Evolutionary conservation across 2,797 vertebrate species (phyloP).

Genomic region (Rhabdophis nuchalis): DNA sequence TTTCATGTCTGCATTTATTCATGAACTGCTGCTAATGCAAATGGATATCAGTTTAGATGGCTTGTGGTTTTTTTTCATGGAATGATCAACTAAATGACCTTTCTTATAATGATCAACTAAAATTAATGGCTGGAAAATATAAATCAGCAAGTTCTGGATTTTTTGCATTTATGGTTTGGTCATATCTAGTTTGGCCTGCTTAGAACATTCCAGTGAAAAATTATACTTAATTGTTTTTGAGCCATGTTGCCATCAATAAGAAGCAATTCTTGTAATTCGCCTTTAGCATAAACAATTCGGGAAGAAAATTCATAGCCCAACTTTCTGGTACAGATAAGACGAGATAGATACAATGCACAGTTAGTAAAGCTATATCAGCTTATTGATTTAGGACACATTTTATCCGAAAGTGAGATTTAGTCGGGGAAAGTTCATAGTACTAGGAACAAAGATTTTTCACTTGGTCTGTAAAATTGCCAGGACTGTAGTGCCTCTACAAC

Average conservation of each 20-base stretch:
- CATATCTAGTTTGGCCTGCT: not conserved
- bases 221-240: not conserved
- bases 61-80: not conserved
- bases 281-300: constrained; percentile 20
- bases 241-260: not conserved
- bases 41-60: not conserved
- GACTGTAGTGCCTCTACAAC: constrained; percentile 24
- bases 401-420: constrained; percentile 46
- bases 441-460: constrained; percentile 42
- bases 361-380: not conserved
- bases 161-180: not conserved
- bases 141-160: not conserved
- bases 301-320: constrained; percentile 24
- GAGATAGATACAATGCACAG: not conserved
- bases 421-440: constrained; percentile 68
- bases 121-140: not conserved
- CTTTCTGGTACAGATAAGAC: constrained; percentile 33
- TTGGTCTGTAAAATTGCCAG: constrained; percentile 8
- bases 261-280: not conserved
- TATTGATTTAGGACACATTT: not conserved
- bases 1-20: not conserved
- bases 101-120: not conserved
- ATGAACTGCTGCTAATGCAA: not conserved
- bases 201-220: not conserved
- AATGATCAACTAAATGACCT: constrained; percentile 18